These are phyloP conservation scores for Puffinus mauretanicus DNA, from an alignment of 2,113 vertebrate species.

Conservation along the genomic window DNA sequence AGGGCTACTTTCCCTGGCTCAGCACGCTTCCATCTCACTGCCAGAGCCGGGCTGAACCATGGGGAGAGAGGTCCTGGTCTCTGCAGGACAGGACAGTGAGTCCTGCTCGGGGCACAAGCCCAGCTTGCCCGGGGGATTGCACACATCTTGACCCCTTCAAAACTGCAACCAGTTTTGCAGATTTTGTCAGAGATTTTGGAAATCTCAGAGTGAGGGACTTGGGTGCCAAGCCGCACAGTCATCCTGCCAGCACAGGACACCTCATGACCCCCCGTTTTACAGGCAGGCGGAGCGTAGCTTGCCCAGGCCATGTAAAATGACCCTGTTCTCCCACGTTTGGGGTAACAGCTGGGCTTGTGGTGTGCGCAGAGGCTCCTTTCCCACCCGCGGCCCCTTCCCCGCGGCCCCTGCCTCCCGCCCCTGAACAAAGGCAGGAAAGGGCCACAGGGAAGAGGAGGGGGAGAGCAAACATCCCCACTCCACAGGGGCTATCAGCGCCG, in stretches of 20 bases:
- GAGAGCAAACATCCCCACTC: constrained; percentile 49
- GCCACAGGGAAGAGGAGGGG: constrained; percentile 20
- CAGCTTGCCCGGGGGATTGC: background rate
- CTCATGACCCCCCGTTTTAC: accelerated
- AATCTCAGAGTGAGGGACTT: background rate
- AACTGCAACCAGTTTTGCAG: background rate
- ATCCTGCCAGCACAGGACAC: background rate
- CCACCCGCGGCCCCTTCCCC: background rate
- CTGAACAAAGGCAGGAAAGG: constrained; percentile 66
- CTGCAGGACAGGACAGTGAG: background rate
- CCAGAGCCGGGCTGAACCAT: background rate
- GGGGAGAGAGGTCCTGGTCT: background rate
- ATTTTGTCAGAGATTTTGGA: background rate
- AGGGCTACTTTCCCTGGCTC: background rate
- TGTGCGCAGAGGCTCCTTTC: background rate
- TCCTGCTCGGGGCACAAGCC: accelerated
- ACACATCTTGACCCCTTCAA: background rate
- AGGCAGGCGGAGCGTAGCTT: accelerated
- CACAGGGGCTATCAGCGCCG: background rate
- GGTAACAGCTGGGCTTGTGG: background rate
- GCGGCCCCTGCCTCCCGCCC: background rate
- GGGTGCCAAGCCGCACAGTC: background rate
- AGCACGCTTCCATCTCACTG: accelerated
- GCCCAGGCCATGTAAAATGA: background rate
- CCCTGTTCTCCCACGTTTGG: background rate